Percentiles rank a stretch among this genome's conserved stretches.
Conservation (phyloP, 2,888 invertebrate species). For the Galerucella calmariensis region DNA sequence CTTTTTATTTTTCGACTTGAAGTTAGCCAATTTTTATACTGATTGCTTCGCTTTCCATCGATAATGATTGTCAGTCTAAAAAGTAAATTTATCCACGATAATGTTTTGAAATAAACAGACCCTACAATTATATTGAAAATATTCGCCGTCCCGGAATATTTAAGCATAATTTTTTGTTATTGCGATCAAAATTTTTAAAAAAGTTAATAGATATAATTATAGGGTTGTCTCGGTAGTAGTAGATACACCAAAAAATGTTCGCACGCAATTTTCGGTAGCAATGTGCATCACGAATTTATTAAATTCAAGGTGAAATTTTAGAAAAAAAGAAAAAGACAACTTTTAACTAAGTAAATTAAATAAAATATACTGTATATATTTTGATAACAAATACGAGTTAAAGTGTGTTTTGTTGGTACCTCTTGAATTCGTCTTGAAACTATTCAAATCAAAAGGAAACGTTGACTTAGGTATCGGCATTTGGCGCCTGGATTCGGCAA, state of each 20-base stretch:
- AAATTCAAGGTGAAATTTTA: slow-evolving; percentile 28
- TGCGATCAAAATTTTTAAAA: slow-evolving; percentile 46
- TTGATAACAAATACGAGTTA: slow-evolving; percentile 3
- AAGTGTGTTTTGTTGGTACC: background rate
- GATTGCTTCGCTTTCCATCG: no score
- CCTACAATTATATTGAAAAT: slow-evolving; percentile 3
- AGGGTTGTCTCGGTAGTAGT: slow-evolving; percentile 48
- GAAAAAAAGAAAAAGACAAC: background rate
- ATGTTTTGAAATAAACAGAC: slow-evolving; percentile 5
- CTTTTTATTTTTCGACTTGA: no score
- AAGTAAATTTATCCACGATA: no score
- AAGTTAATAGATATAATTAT: slow-evolving; percentile 52
- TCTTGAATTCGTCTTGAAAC: slow-evolving; percentile 32
- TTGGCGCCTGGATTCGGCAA: slow-evolving; percentile 47
- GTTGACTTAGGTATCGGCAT: slow-evolving; percentile 43
- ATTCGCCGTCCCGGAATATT: slow-evolving; percentile 25
- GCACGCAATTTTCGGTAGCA: slow-evolving; percentile 57
- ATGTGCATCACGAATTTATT: slow-evolving; percentile 47
- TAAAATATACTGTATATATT: no score
- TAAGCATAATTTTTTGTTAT: slow-evolving; percentile 46
- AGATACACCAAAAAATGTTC: slow-evolving; percentile 46
- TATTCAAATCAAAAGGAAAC: slow-evolving; percentile 55
- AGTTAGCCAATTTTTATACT: no score
- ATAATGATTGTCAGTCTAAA: no score
- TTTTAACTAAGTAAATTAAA: no score